phyloP scores from a whole-genome alignment of 2,797 vertebrate genomes.

The Characodon lateralis region DNA sequence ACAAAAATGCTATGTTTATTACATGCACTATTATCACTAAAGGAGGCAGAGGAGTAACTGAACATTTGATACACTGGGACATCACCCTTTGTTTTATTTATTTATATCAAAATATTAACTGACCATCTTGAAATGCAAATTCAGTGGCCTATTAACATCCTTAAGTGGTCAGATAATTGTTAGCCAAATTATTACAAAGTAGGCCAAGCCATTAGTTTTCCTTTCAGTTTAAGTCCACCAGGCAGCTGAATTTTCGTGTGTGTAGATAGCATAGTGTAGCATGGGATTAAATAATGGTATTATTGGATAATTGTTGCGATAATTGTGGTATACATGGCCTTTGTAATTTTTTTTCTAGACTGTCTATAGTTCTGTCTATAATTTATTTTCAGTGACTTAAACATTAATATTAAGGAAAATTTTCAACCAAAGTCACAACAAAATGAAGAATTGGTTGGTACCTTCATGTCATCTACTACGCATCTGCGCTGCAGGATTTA shows the following conservation, averaged over 20 bases:
- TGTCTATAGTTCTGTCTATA: neutral
- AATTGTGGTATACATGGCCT: neutral
- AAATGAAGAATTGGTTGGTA: conserved; percentile 3
- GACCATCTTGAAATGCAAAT: neutral
- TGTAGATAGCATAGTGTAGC: neutral
- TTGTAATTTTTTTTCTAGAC: neutral
- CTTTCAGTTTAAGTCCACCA: neutral
- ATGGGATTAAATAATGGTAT: neutral
- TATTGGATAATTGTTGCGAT: neutral
- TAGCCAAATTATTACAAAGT: neutral
- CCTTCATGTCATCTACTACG: conserved; percentile 8
- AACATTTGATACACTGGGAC: too few species aligned
- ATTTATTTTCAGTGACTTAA: neutral
- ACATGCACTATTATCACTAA: too few species aligned
- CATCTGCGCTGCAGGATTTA: neutral
- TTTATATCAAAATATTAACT: neutral
- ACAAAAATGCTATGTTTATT: too few species aligned
- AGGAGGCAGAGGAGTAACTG: too few species aligned
- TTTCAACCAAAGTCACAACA: neutral
- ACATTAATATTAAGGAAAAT: neutral
- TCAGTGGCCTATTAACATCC: neutral
- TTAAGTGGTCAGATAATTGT: neutral
- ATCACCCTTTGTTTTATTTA: neutral
- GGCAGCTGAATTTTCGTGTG: neutral
- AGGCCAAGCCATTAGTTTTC: neutral